Evolutionary conservation across 2,113 vertebrate genomes (phyloP).

Genomic region (Nothoprocta perdicaria): DNA sequence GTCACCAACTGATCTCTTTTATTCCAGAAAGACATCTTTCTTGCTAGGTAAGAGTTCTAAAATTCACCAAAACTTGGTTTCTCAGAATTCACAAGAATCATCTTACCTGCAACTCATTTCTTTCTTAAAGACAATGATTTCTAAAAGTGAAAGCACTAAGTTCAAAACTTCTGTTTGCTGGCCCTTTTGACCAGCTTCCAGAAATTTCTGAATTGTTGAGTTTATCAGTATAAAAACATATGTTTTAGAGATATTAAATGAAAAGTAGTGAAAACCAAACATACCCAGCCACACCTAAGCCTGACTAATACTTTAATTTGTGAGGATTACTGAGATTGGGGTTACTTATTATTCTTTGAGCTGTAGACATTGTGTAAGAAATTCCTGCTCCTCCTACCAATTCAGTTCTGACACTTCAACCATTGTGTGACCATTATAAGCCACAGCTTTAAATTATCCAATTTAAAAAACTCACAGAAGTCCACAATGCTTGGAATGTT

Average conservation of each 20-base stretch:
- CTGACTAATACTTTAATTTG: background rate
- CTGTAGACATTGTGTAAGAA: background rate
- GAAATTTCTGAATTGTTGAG: background rate
- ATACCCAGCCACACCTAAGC: background rate
- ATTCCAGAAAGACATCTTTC: background rate
- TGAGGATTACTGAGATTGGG: background rate
- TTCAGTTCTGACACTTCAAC: background rate
- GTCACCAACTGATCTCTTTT: background rate
- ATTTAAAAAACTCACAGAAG: background rate
- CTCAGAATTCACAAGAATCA: background rate
- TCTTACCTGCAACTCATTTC: rapidly evolving
- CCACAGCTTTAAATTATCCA: background rate
- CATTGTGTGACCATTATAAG: background rate
- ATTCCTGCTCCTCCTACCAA: background rate
- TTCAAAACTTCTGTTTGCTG: background rate
- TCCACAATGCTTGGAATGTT: background rate
- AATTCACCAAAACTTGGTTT: background rate
- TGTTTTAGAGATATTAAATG: background rate
- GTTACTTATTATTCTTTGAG: background rate
- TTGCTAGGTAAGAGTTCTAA: rapidly evolving
- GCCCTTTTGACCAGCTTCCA: background rate
- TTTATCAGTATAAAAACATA: background rate
- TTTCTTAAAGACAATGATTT: background rate
- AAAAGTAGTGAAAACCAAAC: background rate
- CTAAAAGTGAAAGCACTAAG: background rate